Conservation (phyloP, 2,113 vertebrate species). For the Eudyptes chrysolophus region DNA sequence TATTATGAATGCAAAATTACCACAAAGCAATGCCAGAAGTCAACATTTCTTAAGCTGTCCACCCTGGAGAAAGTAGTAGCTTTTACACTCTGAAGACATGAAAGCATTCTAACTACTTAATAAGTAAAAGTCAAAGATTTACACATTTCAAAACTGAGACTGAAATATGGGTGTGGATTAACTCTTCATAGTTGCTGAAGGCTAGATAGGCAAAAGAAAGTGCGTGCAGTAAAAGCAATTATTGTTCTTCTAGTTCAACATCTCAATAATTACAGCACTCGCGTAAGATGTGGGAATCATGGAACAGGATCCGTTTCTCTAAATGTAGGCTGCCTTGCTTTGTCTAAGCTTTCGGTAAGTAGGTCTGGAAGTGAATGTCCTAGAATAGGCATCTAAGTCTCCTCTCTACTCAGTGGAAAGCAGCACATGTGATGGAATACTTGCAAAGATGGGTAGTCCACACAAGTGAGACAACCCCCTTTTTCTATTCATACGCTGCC, state of each 20-base stretch:
- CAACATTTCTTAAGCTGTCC: background rate
- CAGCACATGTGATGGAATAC: background rate
- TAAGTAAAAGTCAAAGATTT: background rate
- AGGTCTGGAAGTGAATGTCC: background rate
- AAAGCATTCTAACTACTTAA: background rate
- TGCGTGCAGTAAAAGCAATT: background rate
- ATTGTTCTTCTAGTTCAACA: background rate
- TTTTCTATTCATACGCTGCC: background rate
- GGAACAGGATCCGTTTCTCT: background rate
- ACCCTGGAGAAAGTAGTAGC: background rate
- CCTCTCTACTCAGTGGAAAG: background rate
- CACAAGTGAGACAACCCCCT: background rate
- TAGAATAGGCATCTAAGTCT: background rate
- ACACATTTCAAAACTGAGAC: background rate
- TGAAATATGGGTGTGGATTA: background rate
- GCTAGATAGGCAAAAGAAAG: background rate
- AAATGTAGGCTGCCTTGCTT: background rate
- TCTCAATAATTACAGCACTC: background rate
- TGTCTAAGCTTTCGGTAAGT: background rate
- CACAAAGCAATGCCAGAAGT: background rate
- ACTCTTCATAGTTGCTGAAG: background rate
- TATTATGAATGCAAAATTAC: background rate
- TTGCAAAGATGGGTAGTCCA: background rate
- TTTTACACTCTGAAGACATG: background rate
- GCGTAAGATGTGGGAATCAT: background rate